These are phyloP conservation scores for Danaus chrysippus DNA, from an alignment of 2,888 invertebrate genomes.

Conservation along the genomic window DNA sequence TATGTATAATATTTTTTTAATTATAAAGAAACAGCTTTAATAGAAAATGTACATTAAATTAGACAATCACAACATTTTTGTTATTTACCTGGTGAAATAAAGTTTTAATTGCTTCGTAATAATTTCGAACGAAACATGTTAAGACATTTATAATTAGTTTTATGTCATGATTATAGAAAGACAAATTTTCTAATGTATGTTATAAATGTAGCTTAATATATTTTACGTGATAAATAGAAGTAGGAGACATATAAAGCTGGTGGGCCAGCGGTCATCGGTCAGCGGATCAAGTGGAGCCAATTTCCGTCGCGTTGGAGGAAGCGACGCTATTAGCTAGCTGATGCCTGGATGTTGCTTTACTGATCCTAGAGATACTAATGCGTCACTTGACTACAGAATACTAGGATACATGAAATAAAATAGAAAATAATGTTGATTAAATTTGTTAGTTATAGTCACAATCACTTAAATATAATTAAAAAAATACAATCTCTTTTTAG, in stretches of 20 bases:
- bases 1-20: no score
- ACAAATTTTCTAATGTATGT: not conserved
- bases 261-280: constrained; percentile 30
- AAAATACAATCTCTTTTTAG: no score
- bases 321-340: constrained; percentile 10
- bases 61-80: no score
- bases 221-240: constrained; percentile 26
- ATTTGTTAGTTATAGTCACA: no score
- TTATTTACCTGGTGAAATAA: no score
- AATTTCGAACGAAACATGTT: no score
- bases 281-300: constrained; percentile 35
- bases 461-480: no score
- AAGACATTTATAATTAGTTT: no score
- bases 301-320: constrained; percentile 27
- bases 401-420: constrained; percentile 8
- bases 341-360: not conserved
- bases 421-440: no score
- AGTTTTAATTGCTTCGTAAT: no score
- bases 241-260: constrained; percentile 30
- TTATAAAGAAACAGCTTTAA: no score
- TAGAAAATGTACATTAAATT: no score
- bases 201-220: constrained; percentile 8
- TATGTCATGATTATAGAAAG: not conserved
- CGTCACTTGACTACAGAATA: not conserved
- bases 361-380: not conserved